Conservation (phyloP, 1,140 invertebrate species). For the Acyrthosiphon pisum region DNA sequence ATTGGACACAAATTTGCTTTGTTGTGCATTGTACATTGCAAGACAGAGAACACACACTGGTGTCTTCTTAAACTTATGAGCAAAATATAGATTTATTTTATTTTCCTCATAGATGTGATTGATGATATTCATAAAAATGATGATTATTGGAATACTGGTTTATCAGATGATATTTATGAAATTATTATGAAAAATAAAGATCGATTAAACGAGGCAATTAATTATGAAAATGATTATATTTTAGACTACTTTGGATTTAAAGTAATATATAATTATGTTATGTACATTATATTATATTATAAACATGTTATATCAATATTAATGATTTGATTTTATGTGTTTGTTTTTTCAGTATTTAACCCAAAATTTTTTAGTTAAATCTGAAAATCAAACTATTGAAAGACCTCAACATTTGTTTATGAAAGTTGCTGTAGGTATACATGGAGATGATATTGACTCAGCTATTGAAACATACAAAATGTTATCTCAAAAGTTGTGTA, state of each 20-base stretch:
- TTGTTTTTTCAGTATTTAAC: conserved; percentile 79
- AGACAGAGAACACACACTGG: no score
- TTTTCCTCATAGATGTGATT: conserved; percentile 82
- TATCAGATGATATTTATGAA: conserved; percentile 82
- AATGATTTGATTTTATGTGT: background rate
- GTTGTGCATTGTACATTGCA: no score
- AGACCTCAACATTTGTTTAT: conserved; percentile 99
- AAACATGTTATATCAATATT: background rate
- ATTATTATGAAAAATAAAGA: conserved; percentile 90
- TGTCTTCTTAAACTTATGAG: background rate
- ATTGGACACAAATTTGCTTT: no score
- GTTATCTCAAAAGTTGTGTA: conserved; percentile 95
- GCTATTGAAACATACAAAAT: conserved; percentile 97
- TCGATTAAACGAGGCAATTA: conserved; percentile 89
- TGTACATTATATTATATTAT: background rate
- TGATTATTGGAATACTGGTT: conserved; percentile 70
- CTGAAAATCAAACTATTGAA: conserved; percentile 92
- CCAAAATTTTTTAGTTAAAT: conserved; percentile 92
- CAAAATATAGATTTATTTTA: conserved; percentile 35
- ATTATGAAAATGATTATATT: conserved; percentile 95
- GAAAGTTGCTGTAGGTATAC: conserved; percentile 96
- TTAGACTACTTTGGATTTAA: conserved; percentile 99
- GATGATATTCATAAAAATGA: conserved; percentile 80
- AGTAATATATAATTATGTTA: conserved; percentile 62
- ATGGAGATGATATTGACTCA: conserved; percentile 89